Conservation (phyloP, 2,797 vertebrate species). For the Miichthys miiuy region DNA sequence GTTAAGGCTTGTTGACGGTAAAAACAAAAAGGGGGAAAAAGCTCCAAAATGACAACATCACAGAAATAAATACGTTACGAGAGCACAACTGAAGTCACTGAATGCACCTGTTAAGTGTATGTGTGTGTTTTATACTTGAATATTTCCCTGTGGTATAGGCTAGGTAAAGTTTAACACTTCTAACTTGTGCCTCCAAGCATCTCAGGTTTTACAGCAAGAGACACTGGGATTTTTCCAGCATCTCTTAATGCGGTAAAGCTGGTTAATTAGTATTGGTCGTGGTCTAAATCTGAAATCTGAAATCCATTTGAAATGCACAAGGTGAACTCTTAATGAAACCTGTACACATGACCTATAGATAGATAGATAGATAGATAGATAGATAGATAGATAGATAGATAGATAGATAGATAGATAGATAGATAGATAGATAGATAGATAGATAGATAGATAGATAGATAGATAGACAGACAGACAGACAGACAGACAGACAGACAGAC, state of each 20-base stretch:
- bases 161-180: neutral
- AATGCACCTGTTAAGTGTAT: conserved; percentile 7
- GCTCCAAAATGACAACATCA: conserved; percentile 24
- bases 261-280: neutral
- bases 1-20: conserved; percentile 31
- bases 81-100: conserved; percentile 1
- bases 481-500: too few species aligned
- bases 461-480: too few species aligned
- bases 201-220: too few species aligned
- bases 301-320: conserved; percentile 10
- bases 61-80: conserved; percentile 2
- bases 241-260: neutral
- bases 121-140: conserved; percentile 15
- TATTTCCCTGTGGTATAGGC: neutral
- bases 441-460: too few species aligned
- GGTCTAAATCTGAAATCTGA: neutral
- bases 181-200: neutral
- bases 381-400: too few species aligned
- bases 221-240: neutral
- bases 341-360: neutral
- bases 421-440: too few species aligned
- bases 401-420: too few species aligned
- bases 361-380: too few species aligned
- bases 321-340: neutral
- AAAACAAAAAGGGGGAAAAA: conserved; percentile 21